Evolutionary conservation across 2,888 invertebrate genomes (phyloP).

Genomic region (Tryphoninae sp.): DNA sequence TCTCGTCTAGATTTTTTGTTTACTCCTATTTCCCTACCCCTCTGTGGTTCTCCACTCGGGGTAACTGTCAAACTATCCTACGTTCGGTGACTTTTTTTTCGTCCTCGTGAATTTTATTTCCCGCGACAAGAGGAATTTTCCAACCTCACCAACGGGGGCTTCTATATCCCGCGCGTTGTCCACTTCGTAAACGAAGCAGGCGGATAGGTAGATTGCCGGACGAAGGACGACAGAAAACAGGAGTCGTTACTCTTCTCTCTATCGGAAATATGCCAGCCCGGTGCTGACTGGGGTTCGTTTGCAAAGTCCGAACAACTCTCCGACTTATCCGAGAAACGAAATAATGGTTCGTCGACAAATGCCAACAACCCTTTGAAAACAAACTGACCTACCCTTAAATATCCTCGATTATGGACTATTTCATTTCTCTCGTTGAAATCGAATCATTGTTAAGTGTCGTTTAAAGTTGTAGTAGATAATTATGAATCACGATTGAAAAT

Average conservation of each 20-base stretch:
- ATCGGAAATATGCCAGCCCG: constrained; percentile 60
- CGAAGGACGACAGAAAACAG: not conserved
- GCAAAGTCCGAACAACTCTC: constrained; percentile 50
- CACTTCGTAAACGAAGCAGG: not conserved
- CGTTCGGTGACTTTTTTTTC: not conserved
- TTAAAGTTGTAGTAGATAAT: too few relatives aligned
- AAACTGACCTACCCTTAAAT: not conserved
- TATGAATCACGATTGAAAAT: too few relatives aligned
- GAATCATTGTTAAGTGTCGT: too few relatives aligned
- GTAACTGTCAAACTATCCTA: constrained; percentile 25
- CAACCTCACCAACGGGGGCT: constrained; percentile 8
- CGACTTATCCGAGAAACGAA: constrained; percentile 46
- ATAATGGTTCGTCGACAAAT: constrained; percentile 47
- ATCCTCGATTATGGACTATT: constrained; percentile 4
- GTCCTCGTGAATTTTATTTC: not conserved
- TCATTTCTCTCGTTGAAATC: not conserved
- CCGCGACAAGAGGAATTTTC: not conserved
- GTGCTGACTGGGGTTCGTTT: constrained; percentile 61
- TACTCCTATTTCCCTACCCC: not conserved
- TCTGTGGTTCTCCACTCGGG: not conserved
- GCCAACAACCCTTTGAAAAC: not conserved
- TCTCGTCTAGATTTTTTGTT: constrained; percentile 45
- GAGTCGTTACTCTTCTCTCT: constrained; percentile 45
- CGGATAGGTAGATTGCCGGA: not conserved
- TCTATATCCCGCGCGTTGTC: constrained; percentile 18